These are phyloP conservation scores for Pseudochaenichthys georgianus DNA, from an alignment of 2,797 vertebrate species.

Conservation along the genomic window DNA sequence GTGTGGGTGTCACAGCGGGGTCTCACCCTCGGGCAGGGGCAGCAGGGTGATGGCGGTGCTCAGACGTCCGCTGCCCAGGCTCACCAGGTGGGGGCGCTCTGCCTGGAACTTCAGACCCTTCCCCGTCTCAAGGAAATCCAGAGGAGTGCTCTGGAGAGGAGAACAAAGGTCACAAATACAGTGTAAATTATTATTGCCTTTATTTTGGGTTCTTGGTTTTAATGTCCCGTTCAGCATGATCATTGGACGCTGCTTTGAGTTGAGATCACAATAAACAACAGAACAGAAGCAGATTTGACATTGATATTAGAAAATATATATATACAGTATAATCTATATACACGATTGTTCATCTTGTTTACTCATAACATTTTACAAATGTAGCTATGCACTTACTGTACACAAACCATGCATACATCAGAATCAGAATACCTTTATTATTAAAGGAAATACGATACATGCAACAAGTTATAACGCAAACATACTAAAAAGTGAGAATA, in stretches of 20 bases:
- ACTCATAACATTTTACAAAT: no score
- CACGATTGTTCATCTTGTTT: no score
- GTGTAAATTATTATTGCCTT: background rate
- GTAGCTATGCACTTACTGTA: no score
- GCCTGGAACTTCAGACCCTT: conserved; percentile 95
- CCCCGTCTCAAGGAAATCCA: conserved; percentile 92
- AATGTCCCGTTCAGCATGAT: background rate
- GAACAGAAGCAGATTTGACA: no score
- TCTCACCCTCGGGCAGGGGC: conserved; percentile 93
- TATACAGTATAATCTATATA: no score
- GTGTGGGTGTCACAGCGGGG: background rate
- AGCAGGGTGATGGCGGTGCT: conserved; percentile 95
- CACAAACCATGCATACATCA: no score
- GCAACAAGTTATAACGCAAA: no score
- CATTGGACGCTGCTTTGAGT: background rate
- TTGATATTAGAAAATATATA: no score
- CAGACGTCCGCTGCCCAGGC: conserved; percentile 94
- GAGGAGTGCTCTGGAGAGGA: conserved; percentile 86
- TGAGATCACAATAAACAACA: no score
- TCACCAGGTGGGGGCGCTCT: conserved; percentile 95
- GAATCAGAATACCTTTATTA: no score
- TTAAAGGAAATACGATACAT: no score
- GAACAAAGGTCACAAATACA: conserved; percentile 9
- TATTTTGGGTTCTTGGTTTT: background rate
- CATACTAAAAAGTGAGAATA: no score